phyloP scores from a whole-genome alignment of 2,888 invertebrate species.

The Dasysyrphus tricinctus region DNA sequence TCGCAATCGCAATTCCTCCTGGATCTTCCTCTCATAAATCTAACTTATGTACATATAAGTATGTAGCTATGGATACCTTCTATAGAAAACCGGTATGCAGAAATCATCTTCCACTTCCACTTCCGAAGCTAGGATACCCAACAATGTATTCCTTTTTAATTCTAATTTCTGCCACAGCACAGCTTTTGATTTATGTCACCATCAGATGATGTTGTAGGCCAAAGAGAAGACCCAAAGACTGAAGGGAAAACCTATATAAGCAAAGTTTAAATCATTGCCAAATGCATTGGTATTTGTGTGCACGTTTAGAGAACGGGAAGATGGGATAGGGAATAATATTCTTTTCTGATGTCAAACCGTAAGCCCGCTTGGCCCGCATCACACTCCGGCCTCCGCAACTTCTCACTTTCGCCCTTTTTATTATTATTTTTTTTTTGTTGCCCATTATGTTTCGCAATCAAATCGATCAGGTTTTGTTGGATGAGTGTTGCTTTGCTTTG shows the following conservation, averaged over 20 bases:
- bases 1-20: conserved; percentile 64
- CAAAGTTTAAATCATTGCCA: conserved; percentile 17
- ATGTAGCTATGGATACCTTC: neutral
- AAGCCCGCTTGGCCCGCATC: conserved; percentile 34
- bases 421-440: conserved; percentile 14
- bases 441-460: conserved; percentile 72
- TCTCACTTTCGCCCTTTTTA: conserved; percentile 73
- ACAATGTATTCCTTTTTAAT: conserved; percentile 45
- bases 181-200: conserved; percentile 75
- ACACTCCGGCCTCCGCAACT: conserved; percentile 26
- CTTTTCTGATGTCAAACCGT: conserved; percentile 40
- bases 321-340: conserved; percentile 14
- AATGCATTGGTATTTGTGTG: conserved; percentile 50
- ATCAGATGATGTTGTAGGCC: conserved; percentile 29
- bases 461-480: conserved; percentile 64
- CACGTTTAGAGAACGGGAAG: conserved; percentile 18
- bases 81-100: conserved; percentile 24
- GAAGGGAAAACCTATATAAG: neutral
- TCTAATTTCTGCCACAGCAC: conserved; percentile 59
- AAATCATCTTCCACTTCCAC: conserved; percentile 28
- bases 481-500: conserved; percentile 26
- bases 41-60: neutral
- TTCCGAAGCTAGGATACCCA: conserved; percentile 32
- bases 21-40: conserved; percentile 31
- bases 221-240: neutral